These are phyloP conservation scores for Agonum fuliginosum DNA, from an alignment of 2,888 invertebrate species.

Conservation along the genomic window DNA sequence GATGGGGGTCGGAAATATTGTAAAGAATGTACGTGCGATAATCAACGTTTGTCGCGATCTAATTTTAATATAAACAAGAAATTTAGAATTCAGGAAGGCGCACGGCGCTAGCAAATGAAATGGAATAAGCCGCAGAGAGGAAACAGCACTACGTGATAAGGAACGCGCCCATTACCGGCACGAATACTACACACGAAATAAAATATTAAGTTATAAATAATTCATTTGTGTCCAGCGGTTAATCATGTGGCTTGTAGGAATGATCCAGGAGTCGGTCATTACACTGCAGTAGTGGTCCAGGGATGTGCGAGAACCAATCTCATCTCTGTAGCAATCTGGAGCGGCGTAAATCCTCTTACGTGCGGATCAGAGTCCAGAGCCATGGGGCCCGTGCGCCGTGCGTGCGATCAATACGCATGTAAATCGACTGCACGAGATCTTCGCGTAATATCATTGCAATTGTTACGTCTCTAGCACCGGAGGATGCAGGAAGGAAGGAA, in stretches of 20 bases:
- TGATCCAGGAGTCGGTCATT: conserved; percentile 1
- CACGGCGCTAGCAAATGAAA: conserved; percentile 21
- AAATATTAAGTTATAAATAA: conserved; percentile 55
- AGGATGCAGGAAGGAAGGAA: conserved; percentile 65
- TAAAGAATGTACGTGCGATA: conserved; percentile 42
- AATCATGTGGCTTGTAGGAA: conserved; percentile 11
- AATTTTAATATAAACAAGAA: conserved; percentile 46
- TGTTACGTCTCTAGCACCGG: conserved; percentile 64
- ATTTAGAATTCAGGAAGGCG: conserved; percentile 48
- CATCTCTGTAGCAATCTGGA: conserved; percentile 62
- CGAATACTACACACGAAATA: conserved; percentile 46
- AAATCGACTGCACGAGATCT: conserved; percentile 22
- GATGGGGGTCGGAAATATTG: conserved; percentile 36
- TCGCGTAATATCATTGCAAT: conserved; percentile 30
- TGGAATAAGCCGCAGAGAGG: conserved; percentile 37
- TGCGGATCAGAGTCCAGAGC: conserved; percentile 61
- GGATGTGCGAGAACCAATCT: conserved; percentile 54
- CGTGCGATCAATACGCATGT: conserved; percentile 38
- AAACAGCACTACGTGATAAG: conserved; percentile 42
- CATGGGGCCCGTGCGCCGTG: not conserved
- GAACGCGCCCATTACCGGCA: conserved; percentile 47
- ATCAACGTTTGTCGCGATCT: conserved; percentile 43
- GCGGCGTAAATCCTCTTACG: conserved; percentile 63
- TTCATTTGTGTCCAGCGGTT: conserved; percentile 43
- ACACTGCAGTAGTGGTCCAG: not conserved